A percentile compares a stretch with the other conserved stretches of the same genome.
These are phyloP conservation scores for Salminus brasiliensis DNA, from an alignment of 2,113 vertebrate species.

Conservation along the genomic window DNA sequence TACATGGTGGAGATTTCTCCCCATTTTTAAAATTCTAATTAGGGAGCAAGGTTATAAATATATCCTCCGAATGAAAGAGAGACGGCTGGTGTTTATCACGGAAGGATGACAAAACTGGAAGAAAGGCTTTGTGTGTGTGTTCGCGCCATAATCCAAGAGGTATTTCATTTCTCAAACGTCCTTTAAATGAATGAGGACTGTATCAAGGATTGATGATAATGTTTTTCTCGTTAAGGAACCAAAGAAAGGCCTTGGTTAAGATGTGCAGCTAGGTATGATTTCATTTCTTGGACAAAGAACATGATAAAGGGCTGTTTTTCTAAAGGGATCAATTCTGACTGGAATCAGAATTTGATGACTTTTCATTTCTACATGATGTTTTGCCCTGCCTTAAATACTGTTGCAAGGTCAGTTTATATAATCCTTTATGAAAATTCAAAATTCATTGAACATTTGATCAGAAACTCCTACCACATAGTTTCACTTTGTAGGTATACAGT, in stretches of 20 bases:
- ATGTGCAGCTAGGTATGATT: not conserved
- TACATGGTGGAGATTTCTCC: conserved; percentile 46
- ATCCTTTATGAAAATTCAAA: not conserved
- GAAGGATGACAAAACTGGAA: conserved; percentile 22
- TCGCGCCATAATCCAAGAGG: not conserved
- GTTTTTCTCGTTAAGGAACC: conserved; percentile 22
- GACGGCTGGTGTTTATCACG: conserved; percentile 41
- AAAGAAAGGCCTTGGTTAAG: conserved; percentile 5
- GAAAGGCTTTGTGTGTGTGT: not conserved
- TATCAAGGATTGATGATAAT: conserved; percentile 39
- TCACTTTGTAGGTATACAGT: no score
- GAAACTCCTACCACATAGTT: not conserved
- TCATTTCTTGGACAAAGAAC: not conserved
- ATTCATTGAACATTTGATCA: not conserved
- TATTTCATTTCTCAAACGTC: conserved; percentile 27
- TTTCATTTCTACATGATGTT: not conserved
- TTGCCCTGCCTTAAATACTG: not conserved
- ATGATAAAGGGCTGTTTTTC: not conserved
- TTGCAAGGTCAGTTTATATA: not conserved
- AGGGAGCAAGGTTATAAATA: conserved; percentile 62
- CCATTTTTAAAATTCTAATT: conserved; percentile 63
- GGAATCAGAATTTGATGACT: not conserved
- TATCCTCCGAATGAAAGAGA: conserved; percentile 55
- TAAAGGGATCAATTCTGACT: conserved; percentile 2
- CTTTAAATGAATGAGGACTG: conserved; percentile 17